Base-by-base conservation (phyloP, 2,888 invertebrate species). In the Glaucopsyche alexis region DNA sequence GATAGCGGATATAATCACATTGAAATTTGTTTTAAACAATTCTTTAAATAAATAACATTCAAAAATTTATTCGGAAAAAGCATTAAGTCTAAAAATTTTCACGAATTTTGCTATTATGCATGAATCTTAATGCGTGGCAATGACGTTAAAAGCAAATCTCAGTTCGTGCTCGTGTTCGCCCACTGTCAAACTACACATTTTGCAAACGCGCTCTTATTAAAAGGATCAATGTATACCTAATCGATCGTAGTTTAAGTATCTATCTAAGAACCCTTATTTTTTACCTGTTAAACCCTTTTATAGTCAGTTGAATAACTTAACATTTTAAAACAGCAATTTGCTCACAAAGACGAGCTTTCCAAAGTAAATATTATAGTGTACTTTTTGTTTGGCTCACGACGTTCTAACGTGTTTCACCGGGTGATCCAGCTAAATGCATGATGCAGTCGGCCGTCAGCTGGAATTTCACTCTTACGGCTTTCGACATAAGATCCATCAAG, bases 361-460 rank as follows among this genome's bases (percentile, higher is more conserved):
- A 42, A 69, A 69, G 16, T 69, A 69, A 69, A 69, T 69, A 69
- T 69, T 69, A 47, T 47, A 69, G 47, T 69, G 47, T 7, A 47
- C 45, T 69, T 69, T 67, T 69, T 45, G 42, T 67, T 45, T 67
- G 42, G 45, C 45, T 67, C 11, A 45, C 29, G 9, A 60, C 67
- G 6, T 67, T 67, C 45, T 69, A 47, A 13, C 47, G 69, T 49
- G 47, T 69, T 49, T 29, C 47, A 47, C 45, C 49, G 19, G 45
- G 69, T 49, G 69, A 69, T 49, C 69, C 69, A 13, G 69, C 49
- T 69, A 69, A 69, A 69, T 69, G 69, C 69, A 69, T 69, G 69
- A 47, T 69, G 69, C 29, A 69, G 69, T 69, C 16, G 45, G 19
- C 19, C 13, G 16, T 13, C 16, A 47, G 11, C 13, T 47, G 49